Evolutionary conservation across 1,140 invertebrate species (phyloP).

Genomic region (Marisa cornuarietis): DNA sequence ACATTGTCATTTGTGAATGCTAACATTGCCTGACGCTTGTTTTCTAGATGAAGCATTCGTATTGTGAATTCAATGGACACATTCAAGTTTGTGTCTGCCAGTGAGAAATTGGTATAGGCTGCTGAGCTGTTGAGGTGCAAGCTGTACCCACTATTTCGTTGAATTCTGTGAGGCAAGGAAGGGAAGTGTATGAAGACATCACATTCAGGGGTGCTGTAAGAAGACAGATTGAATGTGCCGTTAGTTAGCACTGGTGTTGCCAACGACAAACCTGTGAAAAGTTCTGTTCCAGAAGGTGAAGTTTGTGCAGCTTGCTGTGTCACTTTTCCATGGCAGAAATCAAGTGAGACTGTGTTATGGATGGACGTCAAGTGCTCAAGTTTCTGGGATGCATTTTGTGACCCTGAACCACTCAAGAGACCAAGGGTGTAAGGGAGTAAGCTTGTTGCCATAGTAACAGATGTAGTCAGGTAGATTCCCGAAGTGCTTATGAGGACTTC

Average conservation of each 20-base stretch:
- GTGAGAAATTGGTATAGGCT: conserved; percentile 32
- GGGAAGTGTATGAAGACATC: conserved; percentile 38
- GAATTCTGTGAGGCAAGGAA: conserved; percentile 18
- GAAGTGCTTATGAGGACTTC: conserved; percentile 26
- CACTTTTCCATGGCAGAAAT: conserved; percentile 17
- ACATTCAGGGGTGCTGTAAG: conserved; percentile 28
- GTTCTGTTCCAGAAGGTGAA: background rate
- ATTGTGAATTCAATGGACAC: conserved; percentile 40
- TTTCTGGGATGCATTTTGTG: conserved; percentile 12
- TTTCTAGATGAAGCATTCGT: conserved; percentile 22
- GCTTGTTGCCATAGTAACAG: conserved; percentile 11
- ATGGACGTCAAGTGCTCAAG: conserved; percentile 23
- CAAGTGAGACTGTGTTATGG: conserved; percentile 5
- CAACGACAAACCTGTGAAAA: conserved; percentile 1
- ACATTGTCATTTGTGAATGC: conserved; percentile 34
- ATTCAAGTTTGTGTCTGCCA: conserved; percentile 17
- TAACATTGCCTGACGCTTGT: conserved; percentile 35
- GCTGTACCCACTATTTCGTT: conserved; percentile 33
- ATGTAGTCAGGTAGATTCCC: conserved; percentile 29
- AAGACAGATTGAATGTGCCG: conserved; percentile 6
- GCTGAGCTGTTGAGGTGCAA: conserved; percentile 34
- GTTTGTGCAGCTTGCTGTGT: conserved; percentile 1
- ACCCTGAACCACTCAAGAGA: conserved; percentile 32
- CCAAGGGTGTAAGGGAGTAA: conserved; percentile 26
- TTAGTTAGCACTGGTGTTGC: background rate